A percentile compares a stretch with the other conserved stretches of the same genome.
Evolutionary conservation across 30 jellyfish, hydroid and myxozoan genomes (phyloP).

Genomic region (Aurelia sp.): DNA sequence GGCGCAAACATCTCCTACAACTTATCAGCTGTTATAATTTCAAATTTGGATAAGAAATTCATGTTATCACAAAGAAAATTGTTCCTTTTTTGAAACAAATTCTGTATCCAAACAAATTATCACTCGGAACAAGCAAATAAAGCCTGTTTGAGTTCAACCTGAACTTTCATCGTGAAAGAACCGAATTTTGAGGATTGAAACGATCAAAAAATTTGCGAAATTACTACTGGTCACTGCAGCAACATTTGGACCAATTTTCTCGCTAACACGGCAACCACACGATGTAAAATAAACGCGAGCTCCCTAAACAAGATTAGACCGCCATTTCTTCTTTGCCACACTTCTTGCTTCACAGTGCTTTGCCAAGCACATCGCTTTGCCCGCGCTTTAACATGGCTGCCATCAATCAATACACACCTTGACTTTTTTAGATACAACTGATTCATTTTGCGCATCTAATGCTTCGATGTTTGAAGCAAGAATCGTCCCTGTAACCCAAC

Average conservation of each 20-base stretch:
- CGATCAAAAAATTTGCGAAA: too few species aligned
- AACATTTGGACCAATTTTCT: too few species aligned
- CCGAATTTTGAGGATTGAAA: too few species aligned
- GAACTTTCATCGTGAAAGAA: too few species aligned
- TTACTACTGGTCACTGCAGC: too few species aligned
- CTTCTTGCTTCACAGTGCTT: neutral
- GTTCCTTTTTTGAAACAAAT: too few species aligned
- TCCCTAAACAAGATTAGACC: neutral
- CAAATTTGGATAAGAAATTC: neutral
- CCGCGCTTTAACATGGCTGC: neutral
- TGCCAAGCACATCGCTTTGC: neutral
- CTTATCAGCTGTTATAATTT: neutral
- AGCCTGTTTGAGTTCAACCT: too few species aligned
- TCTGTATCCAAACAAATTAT: too few species aligned
- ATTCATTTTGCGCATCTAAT: conserved; percentile 40
- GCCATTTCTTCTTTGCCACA: neutral
- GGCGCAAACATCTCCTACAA: neutral
- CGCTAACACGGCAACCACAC: too few species aligned
- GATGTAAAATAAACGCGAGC: neutral
- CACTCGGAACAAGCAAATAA: too few species aligned
- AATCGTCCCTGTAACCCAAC: conserved; percentile 62
- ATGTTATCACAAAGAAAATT: neutral
- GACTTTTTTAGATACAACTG: conserved; percentile 22
- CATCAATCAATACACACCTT: conserved; percentile 36
- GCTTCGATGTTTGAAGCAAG: conserved; percentile 58